phyloP scores from a whole-genome alignment of 2,797 vertebrate species.

The Brachyalestes nurse region DNA sequence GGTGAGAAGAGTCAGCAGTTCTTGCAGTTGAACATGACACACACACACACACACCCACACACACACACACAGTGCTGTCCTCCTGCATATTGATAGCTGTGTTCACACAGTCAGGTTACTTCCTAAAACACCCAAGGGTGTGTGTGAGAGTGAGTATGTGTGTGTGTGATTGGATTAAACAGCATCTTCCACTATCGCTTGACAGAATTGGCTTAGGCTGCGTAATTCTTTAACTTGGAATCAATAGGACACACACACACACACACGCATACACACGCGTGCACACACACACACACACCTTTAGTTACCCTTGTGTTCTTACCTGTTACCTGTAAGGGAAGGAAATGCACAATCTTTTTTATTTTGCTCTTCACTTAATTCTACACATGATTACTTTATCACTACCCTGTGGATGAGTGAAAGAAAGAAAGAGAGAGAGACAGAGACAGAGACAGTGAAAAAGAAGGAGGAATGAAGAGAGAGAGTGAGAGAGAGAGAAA shows the following conservation, averaged over 20 bases:
- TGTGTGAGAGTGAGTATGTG: conserved; percentile 17
- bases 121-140: neutral
- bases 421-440: neutral
- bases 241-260: conserved; percentile 14
- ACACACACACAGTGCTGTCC: conserved; percentile 30
- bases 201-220: conserved; percentile 16
- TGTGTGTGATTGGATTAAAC: conserved; percentile 21
- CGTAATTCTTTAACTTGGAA: conserved; percentile 31
- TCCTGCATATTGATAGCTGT: conserved; percentile 30
- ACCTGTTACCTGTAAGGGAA: no score
- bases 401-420: neutral
- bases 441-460: no score
- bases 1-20: conserved; percentile 30
- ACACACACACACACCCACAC: conserved; percentile 10
- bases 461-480: no score
- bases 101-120: conserved; percentile 28
- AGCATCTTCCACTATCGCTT: conserved; percentile 14
- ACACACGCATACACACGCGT: conserved; percentile 7
- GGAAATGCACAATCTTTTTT: no score
- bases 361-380: neutral
- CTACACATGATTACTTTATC: neutral
- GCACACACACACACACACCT: neutral
- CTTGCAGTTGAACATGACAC: conserved; percentile 21
- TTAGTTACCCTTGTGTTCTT: neutral
- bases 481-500: no score